Percentiles rank a stretch among this genome's conserved stretches.
Conservation (phyloP, 2,797 vertebrate species). For the Sebastes wilsoni region DNA sequence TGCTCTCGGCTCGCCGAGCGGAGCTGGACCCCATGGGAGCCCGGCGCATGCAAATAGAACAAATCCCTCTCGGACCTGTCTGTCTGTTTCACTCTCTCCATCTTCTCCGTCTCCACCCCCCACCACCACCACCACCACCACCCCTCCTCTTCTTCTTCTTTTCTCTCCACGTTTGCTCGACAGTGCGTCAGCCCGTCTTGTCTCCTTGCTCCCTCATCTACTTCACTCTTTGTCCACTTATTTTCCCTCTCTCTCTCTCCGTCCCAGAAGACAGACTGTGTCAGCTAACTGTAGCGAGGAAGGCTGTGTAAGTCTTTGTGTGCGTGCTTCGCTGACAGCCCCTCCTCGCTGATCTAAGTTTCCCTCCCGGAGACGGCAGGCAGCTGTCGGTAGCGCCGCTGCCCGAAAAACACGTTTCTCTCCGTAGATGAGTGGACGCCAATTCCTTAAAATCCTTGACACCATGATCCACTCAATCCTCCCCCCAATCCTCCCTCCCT, state of each 20-base stretch:
- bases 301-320: conserved; percentile 65
- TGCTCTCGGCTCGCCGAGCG: conserved; percentile 89
- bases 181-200: conserved; percentile 68
- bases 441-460: conserved; percentile 90
- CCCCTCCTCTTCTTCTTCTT: background rate
- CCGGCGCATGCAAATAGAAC: conserved; percentile 94
- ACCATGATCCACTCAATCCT: conserved; percentile 74
- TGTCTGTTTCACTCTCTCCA: conserved; percentile 82
- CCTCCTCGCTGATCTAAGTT: conserved; percentile 91
- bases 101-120: conserved; percentile 34
- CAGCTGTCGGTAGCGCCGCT: conserved; percentile 90
- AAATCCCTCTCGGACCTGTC: conserved; percentile 91
- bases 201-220: conserved; percentile 67
- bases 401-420: conserved; percentile 89
- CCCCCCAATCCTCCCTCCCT: background rate
- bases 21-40: conserved; percentile 90
- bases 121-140: too few species aligned
- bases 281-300: conserved; percentile 63
- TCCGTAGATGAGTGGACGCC: conserved; percentile 90
- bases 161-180: conserved; percentile 56
- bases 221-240: conserved; percentile 75
- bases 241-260: conserved; percentile 58
- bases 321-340: conserved; percentile 59
- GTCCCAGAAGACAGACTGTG: conserved; percentile 70
- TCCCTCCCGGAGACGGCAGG: conserved; percentile 89